phyloP scores from a whole-genome alignment of 2,797 vertebrate species.

The Telmatherina bonti region DNA sequence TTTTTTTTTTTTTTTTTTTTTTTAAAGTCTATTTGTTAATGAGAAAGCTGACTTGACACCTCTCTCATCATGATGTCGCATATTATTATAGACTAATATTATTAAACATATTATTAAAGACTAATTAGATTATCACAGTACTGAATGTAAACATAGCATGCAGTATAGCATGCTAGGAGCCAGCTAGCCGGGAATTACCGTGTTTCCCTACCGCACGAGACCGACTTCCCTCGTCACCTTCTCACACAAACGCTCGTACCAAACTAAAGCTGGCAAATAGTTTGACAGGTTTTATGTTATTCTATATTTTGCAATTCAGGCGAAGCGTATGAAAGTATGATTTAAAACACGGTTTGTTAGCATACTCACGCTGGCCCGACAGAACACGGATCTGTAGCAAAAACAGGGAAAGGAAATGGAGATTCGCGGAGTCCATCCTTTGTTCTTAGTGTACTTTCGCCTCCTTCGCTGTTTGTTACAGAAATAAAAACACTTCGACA shows the following conservation, averaged over 20 bases:
- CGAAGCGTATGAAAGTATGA: too few species aligned
- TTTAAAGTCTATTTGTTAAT: too few species aligned
- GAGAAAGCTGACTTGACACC: too few species aligned
- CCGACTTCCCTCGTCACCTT: not conserved
- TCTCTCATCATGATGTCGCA: too few species aligned
- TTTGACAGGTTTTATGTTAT: not conserved
- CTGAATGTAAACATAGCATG: too few species aligned
- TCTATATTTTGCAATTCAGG: not conserved
- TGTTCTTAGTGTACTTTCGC: too few species aligned
- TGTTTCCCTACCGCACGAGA: constrained; percentile 2
- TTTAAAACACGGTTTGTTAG: not conserved
- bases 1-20: too few species aligned
- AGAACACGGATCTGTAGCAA: not conserved
- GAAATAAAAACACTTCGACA: not conserved
- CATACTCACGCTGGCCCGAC: not conserved
- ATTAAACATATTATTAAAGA: too few species aligned
- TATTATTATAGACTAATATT: not conserved
- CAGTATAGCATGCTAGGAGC: not conserved
- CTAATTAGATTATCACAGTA: too few species aligned
- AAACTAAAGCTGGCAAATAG: not conserved
- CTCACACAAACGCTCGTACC: not conserved
- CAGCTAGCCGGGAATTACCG: not conserved
- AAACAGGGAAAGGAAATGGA: not conserved
- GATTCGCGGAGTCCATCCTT: not conserved
- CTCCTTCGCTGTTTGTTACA: not conserved